phyloP scores from a whole-genome alignment of 2,113 vertebrate species.

The Callocephalon fimbriatum region DNA sequence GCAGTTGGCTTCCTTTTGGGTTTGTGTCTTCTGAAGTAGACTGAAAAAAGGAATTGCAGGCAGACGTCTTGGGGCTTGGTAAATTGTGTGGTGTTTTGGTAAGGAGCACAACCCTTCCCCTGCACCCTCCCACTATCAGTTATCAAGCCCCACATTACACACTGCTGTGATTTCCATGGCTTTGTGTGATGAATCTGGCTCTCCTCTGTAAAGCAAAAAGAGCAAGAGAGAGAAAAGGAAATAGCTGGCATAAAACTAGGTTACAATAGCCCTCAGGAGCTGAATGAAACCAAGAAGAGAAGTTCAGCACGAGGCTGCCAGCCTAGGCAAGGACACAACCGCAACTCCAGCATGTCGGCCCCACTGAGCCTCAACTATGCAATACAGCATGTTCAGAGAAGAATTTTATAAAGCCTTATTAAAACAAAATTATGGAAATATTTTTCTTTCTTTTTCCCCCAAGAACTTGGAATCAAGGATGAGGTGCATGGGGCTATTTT shows the following conservation, averaged over 20 bases:
- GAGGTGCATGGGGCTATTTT: background rate
- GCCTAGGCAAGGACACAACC: slow-evolving; percentile 5
- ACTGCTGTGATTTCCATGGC: background rate
- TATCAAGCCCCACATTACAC: background rate
- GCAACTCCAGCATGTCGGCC: background rate
- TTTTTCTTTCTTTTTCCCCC: background rate
- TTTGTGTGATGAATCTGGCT: background rate
- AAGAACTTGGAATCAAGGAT: background rate
- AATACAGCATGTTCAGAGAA: background rate
- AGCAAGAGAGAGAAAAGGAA: slow-evolving; percentile 6
- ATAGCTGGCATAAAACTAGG: slow-evolving; percentile 3
- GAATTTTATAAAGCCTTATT: background rate
- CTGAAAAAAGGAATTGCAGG: background rate
- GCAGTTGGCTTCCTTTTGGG: background rate
- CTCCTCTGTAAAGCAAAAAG: background rate
- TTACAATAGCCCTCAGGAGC: slow-evolving; percentile 55
- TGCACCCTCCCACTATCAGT: background rate
- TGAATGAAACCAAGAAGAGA: slow-evolving; percentile 23
- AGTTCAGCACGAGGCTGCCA: slow-evolving; percentile 37
- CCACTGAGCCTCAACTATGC: background rate
- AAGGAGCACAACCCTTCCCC: background rate
- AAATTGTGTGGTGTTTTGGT: background rate
- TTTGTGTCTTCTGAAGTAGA: slow-evolving; percentile 12
- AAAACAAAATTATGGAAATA: background rate
- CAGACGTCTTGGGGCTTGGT: background rate